Base-by-base conservation (phyloP, 2,888 invertebrate genomes). In the Hirtodrosophila cameraria region DNA sequence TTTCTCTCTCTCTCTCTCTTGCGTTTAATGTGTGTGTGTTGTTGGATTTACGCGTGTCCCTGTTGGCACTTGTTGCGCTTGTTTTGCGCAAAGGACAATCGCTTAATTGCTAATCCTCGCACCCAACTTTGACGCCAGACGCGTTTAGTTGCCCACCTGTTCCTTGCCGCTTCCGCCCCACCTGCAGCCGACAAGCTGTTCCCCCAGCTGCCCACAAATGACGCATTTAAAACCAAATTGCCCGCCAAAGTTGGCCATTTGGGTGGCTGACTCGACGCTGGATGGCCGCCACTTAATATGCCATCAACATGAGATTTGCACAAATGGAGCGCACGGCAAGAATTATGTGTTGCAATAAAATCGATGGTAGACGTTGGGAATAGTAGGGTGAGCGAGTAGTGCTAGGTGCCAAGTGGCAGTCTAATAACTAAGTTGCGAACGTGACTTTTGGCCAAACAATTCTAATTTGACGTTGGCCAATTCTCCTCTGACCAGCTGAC, bases 341-440 rank as follows among this genome's bases (percentile, higher is more conserved):
- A 85, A 83, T 85, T 86, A 83, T 83, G 82, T 85, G 85, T 67
- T 68, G 87, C 79, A 82, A 85, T 86, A 82, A 83, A 86, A 83
- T 86, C 82, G 71, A 84, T 85, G 82, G 41, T 4, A 48, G 43
- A 7, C 6, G 23, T 36, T 15, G 1, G 15, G 1, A 23, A 23
- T 31, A 2, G 4, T 8, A 1, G 11, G 13, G 36, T 0, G 8
- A n/a, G 36, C 12, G 9, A 5, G n/a, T 1, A 12, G 12, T 2
- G 36, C 2, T 30, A 28, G 11, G 8, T 20, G 36, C 25, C 28
- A 46, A 50, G 55, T 43, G 39, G 57, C 48, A 59, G 60, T 64
- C 86, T 82, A 82, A 84, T 82, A 81, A 86, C 82, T 70, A 75
- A 84, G 66, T 75, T 73, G 65, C 41, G 78, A 62, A 82, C 82